Conservation (phyloP, 2,888 invertebrate genomes). For the Micoletzkya japonica region DNA sequence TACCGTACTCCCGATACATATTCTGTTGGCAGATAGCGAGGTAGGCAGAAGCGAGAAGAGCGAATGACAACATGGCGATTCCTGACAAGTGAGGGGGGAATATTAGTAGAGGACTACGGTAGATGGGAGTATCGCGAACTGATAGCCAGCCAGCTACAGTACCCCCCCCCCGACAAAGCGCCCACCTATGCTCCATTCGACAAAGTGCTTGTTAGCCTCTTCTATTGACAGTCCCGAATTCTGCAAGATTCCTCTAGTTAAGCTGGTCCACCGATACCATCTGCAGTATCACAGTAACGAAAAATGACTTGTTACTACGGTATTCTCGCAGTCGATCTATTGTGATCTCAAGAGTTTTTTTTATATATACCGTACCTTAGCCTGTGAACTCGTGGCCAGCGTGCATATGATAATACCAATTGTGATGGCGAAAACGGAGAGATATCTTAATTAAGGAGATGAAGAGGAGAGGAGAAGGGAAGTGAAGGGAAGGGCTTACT, state of each 20-base stretch:
- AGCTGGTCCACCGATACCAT: no score
- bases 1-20: slow-evolving; percentile 74
- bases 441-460: slow-evolving; percentile 64
- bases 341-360: no score
- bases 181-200: slow-evolving; percentile 57
- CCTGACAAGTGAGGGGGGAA: slow-evolving; percentile 29
- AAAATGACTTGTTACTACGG: not conserved
- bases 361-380: slow-evolving; percentile 12
- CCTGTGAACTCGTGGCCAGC: slow-evolving; percentile 69
- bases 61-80: slow-evolving; percentile 76
- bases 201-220: slow-evolving; percentile 58
- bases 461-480: not conserved
- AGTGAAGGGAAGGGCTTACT: slow-evolving; percentile 68
- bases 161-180: not conserved
- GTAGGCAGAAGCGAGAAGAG: slow-evolving; percentile 86
- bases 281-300: no score
- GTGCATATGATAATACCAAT: slow-evolving; percentile 90
- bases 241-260: slow-evolving; percentile 5
- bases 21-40: slow-evolving; percentile 68
- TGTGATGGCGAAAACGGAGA: slow-evolving; percentile 89
- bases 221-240: slow-evolving; percentile 45
- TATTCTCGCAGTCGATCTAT: not conserved
- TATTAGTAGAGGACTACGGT: not conserved
- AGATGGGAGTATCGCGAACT: not conserved
- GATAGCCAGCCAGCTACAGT: not conserved